Percentiles rank a stretch among this genome's conserved stretches.
Evolutionary conservation across 2,113 vertebrate species (phyloP).

Genomic region (Anser cygnoides): DNA sequence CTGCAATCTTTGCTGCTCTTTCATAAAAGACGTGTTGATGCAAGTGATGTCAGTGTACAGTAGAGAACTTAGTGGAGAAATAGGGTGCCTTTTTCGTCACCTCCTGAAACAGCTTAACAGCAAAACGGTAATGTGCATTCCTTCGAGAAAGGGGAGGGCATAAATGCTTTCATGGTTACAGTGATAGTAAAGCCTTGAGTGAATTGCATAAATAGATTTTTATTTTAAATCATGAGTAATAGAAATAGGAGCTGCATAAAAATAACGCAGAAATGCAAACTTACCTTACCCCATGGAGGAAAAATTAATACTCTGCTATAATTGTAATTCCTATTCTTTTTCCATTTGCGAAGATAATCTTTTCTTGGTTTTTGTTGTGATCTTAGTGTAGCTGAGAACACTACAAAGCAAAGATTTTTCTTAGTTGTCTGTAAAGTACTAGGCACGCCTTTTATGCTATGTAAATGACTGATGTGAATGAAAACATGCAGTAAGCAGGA

Average conservation of each 20-base stretch:
- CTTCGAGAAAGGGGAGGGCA: neutral
- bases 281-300: neutral
- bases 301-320: neutral
- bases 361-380: neutral
- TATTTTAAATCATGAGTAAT: neutral
- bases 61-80: neutral
- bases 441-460: neutral
- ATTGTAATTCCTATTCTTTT: neutral
- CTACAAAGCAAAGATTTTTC: neutral
- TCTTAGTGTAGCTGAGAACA: neutral
- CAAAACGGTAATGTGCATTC: neutral
- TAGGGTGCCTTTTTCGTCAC: neutral
- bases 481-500: constrained; percentile 50
- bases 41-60: neutral
- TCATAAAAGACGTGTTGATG: neutral
- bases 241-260: neutral
- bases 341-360: neutral
- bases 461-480: constrained; percentile 21
- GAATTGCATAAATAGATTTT: neutral
- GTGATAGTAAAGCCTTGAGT: neutral
- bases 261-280: neutral
- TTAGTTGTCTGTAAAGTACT: neutral
- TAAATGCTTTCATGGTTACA: neutral
- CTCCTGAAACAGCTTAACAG: neutral
- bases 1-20: neutral